These are phyloP conservation scores for human DNA, from an alignment of 2,113 vertebrate species.

Conservation along the genomic window DNA sequence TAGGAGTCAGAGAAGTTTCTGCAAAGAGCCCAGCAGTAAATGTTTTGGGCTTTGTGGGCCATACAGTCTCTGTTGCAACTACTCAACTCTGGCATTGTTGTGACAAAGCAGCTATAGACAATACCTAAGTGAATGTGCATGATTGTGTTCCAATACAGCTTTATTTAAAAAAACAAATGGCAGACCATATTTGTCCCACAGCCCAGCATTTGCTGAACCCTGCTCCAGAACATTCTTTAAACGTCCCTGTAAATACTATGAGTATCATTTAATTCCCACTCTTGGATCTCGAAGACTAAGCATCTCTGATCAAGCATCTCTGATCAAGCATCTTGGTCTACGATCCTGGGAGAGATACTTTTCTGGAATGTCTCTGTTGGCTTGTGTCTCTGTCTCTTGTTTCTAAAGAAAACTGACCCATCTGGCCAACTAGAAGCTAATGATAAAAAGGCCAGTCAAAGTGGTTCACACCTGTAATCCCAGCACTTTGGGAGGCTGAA, in stretches of 20 bases:
- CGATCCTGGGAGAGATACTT: background rate
- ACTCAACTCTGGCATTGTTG: fast-evolving
- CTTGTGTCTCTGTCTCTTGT: background rate
- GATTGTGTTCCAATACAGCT: background rate
- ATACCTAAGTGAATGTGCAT: background rate
- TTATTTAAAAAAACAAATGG: background rate
- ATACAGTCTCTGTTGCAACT: fast-evolving
- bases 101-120: background rate
- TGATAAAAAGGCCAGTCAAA: background rate
- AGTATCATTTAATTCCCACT: background rate
- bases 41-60: background rate
- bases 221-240: background rate
- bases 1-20: background rate
- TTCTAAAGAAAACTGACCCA: background rate
- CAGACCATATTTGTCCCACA: background rate
- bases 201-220: background rate
- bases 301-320: background rate
- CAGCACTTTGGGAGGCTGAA: background rate
- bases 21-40: background rate
- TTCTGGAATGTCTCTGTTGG: background rate
- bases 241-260: background rate
- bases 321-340: background rate
- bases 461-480: background rate
- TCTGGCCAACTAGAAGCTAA: background rate
- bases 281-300: background rate